Evolutionary conservation across 2,888 invertebrate species (phyloP).

Genomic region (Leptinotarsa tumamoca): DNA sequence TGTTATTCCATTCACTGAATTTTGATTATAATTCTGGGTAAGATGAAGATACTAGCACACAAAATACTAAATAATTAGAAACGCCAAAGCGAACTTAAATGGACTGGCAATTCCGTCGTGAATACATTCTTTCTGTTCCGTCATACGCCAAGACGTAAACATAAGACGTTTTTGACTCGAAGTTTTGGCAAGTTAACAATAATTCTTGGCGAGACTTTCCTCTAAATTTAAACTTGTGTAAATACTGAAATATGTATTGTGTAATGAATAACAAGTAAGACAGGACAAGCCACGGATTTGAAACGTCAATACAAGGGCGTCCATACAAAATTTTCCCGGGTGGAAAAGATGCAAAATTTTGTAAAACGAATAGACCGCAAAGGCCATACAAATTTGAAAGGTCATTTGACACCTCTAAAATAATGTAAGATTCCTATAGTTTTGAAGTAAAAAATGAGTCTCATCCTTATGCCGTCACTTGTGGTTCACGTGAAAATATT

Average conservation of each 20-base stretch:
- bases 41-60: not conserved
- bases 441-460: too few species aligned
- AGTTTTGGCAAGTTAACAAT: conserved; percentile 1
- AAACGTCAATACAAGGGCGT: not conserved
- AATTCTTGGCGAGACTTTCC: not conserved
- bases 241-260: not conserved
- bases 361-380: too few species aligned
- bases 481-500: too few species aligned
- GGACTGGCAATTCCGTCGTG: not conserved
- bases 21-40: not conserved
- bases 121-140: not conserved
- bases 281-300: not conserved
- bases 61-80: not conserved
- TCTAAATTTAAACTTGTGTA: not conserved
- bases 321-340: too few species aligned
- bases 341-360: too few species aligned
- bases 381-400: too few species aligned
- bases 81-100: not conserved
- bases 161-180: not conserved
- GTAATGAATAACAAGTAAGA: not conserved
- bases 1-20: too few species aligned
- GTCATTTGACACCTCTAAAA: too few species aligned
- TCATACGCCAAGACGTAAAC: not conserved
- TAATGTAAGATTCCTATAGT: too few species aligned
- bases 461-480: too few species aligned